Conservation (phyloP, 2,888 invertebrate genomes). For the Trachelus iudaicus region DNA sequence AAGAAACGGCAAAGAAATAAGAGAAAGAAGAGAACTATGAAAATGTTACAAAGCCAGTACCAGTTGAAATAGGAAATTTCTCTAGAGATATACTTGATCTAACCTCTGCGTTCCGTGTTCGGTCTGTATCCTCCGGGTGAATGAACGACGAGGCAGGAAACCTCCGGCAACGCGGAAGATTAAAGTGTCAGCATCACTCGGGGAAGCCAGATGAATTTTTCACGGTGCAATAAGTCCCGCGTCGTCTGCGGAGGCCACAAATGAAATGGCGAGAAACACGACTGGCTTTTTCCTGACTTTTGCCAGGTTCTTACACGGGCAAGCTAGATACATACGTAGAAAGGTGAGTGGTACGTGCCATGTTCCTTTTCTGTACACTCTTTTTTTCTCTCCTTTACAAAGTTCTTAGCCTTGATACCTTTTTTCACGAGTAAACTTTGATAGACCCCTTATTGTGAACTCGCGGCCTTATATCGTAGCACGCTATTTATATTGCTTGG, state of each 20-base stretch:
- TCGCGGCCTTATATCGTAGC: not conserved
- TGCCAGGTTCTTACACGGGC: not conserved
- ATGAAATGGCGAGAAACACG: not conserved
- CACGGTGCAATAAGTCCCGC: not conserved
- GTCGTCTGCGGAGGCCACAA: not conserved
- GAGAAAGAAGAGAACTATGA: not conserved
- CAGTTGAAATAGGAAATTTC: not conserved
- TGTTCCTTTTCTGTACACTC: not conserved
- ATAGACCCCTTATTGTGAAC: not conserved
- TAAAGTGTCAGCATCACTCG: not conserved
- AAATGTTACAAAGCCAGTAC: not conserved
- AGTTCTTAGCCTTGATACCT: not conserved
- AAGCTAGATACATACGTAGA: not conserved
- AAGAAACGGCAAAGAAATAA: not conserved
- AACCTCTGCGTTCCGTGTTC: not conserved
- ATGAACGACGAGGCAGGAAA: not conserved
- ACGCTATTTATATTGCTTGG: not conserved
- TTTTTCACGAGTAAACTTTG: not conserved
- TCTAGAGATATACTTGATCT: not conserved
- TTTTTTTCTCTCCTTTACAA: not conserved
- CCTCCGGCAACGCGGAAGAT: not conserved
- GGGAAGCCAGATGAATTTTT: not conserved
- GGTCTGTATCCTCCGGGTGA: not conserved
- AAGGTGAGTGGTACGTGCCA: not conserved
- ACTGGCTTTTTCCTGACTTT: not conserved